phyloP scores from a whole-genome alignment of 1,140 invertebrate genomes.

The Paraescarpia echinospica region DNA sequence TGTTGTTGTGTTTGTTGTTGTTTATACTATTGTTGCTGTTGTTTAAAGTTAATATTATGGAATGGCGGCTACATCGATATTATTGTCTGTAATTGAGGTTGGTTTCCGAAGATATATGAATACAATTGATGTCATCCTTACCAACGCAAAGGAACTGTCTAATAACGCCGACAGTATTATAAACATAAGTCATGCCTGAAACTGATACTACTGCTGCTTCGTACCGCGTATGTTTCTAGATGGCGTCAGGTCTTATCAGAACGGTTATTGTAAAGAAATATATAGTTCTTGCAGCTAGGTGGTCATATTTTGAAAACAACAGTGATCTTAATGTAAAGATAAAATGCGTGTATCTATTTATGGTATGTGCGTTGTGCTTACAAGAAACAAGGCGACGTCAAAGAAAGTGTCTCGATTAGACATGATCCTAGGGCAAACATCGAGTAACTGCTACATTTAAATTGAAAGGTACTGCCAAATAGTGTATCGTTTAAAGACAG shows the following conservation, averaged over 20 bases:
- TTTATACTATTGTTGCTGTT: background rate
- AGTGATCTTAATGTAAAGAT: background rate
- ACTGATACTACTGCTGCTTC: background rate
- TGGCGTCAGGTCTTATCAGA: background rate
- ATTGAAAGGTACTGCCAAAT: background rate
- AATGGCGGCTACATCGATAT: background rate
- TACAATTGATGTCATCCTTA: background rate
- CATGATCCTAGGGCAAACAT: too few relatives aligned
- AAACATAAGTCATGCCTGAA: background rate
- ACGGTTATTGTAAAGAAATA: too few relatives aligned
- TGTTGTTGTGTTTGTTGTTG: background rate
- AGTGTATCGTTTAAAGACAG: background rate
- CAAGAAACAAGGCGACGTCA: background rate
- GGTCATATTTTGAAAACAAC: too few relatives aligned
- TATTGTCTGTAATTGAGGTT: background rate
- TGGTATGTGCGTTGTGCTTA: background rate
- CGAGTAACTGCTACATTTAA: background rate
- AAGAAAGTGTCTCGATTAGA: background rate
- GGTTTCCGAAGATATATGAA: background rate
- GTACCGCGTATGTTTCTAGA: background rate
- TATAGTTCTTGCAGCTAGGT: too few relatives aligned
- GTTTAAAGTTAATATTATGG: background rate
- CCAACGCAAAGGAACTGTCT: background rate
- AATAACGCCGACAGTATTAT: background rate
- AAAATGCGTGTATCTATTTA: background rate